Conservation (phyloP, 2,888 invertebrate species). For the Sminthurinus aureus region DNA sequence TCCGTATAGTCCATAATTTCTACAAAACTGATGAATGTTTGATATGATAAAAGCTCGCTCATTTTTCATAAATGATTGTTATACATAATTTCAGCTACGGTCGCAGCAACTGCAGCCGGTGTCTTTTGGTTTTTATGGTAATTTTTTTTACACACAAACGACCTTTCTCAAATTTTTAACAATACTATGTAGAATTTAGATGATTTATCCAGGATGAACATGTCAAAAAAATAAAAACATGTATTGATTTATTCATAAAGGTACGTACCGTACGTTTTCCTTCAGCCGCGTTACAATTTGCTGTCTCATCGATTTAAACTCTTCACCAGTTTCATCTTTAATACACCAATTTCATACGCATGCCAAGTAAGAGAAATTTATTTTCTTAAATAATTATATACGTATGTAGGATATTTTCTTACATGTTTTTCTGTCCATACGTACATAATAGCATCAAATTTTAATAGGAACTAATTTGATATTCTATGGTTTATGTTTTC, state of each 20-base stretch:
- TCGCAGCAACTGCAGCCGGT: slow-evolving; percentile 80
- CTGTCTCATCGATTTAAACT: slow-evolving; percentile 47
- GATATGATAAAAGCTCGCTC: no score
- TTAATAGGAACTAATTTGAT: no score
- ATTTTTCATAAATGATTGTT: no score
- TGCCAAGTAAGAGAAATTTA: slow-evolving; percentile 67
- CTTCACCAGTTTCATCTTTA: slow-evolving; percentile 37
- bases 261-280: slow-evolving; percentile 76
- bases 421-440: no score
- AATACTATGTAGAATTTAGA: no score
- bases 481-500: no score
- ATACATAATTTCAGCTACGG: slow-evolving; percentile 69
- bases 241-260: neutral
- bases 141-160: neutral
- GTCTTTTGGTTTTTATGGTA: slow-evolving; percentile 76
- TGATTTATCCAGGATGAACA: neutral
- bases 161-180: no score
- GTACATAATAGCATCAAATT: no score
- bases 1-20: no score
- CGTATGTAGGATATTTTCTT: slow-evolving; percentile 82
- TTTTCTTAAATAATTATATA: slow-evolving; percentile 60
- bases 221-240: neutral
- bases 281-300: slow-evolving; percentile 70
- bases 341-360: slow-evolving; percentile 75
- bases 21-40: no score